Evolutionary conservation across 2,113 vertebrate genomes (phyloP), one percentile per base, ranked within the genome.

Genomic region (Pygoscelis antarcticus): DNA sequence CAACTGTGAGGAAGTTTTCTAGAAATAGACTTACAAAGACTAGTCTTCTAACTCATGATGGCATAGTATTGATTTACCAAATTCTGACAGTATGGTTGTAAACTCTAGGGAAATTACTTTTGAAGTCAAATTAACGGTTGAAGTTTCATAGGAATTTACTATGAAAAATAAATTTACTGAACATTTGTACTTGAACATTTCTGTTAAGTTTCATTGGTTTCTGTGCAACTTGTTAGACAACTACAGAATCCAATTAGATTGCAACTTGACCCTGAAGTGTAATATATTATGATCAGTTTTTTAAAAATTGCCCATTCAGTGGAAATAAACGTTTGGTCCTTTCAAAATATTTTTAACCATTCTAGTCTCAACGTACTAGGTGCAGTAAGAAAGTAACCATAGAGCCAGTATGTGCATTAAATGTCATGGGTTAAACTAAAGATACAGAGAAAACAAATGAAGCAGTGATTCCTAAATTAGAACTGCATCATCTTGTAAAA

Each of bases 401-500:
- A 90, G 93, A 94, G 34, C 96, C 88, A 93, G 47, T 96, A 61
- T 85, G 46, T 92, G 92, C 97, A 97, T 98, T 97, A 91, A 95
- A 92, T 95, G 81, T 96, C 92, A 93, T 77, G 90, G 65, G 96
- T 98, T 98, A 97, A 98, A 96, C 94, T 90, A 97, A 98, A 97
- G 89, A 98, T 97, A 95, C 98, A 98, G 97, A 98, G 96, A 96
- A 96, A 98, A 98, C 97, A 98, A 95, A 97, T 98, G 96, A 98
- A 98, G 78, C 87, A 96, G 94, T 96, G 96, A 96, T 96, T 97
- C 98, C 98, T 98, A 98, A 99, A 99, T 99, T 99, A 99, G 98
- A 99, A 98, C 97, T 98, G 98, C 97, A 98, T 99, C 98, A 99
- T 99, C 98, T 97, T 98, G 90, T 95, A 99, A 99, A 98, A 99